phyloP scores from a whole-genome alignment of 2,113 vertebrate species.

The Paramisgurnus dabryanus region DNA sequence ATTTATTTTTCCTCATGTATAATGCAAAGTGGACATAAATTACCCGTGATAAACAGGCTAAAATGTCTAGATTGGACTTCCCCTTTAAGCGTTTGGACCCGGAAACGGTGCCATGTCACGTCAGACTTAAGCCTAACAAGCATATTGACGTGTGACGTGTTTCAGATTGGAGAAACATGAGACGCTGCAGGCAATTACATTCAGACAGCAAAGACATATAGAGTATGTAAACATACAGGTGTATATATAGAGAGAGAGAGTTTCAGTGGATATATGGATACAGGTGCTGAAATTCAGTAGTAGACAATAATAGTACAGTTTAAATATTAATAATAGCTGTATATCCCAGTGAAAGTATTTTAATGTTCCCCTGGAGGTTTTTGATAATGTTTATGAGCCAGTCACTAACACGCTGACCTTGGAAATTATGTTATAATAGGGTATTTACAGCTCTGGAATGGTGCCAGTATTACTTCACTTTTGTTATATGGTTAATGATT shows the following conservation, averaged over 20 bases:
- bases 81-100: no score
- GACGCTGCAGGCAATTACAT: not conserved
- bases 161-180: not conserved
- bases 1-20: no score
- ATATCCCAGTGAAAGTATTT: not conserved
- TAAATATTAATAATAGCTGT: not conserved
- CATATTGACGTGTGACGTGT: not conserved
- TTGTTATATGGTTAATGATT: slow-evolving; percentile 55
- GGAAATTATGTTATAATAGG: slow-evolving; percentile 5
- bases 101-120: no score
- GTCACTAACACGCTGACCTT: not conserved
- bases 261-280: not conserved
- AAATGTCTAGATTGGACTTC: no score
- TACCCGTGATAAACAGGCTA: no score
- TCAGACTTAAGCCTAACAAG: no score
- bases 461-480: slow-evolving; percentile 15
- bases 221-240: not conserved
- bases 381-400: not conserved
- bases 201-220: not conserved
- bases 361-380: not conserved
- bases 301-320: not conserved
- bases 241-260: not conserved
- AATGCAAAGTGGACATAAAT: no score
- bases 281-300: not conserved
- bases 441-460: slow-evolving; percentile 7